Percentiles rank a stretch among this genome's conserved stretches.
phyloP scores from a whole-genome alignment of 1,140 invertebrate genomes.

The Pogonomyrmex californicus region DNA sequence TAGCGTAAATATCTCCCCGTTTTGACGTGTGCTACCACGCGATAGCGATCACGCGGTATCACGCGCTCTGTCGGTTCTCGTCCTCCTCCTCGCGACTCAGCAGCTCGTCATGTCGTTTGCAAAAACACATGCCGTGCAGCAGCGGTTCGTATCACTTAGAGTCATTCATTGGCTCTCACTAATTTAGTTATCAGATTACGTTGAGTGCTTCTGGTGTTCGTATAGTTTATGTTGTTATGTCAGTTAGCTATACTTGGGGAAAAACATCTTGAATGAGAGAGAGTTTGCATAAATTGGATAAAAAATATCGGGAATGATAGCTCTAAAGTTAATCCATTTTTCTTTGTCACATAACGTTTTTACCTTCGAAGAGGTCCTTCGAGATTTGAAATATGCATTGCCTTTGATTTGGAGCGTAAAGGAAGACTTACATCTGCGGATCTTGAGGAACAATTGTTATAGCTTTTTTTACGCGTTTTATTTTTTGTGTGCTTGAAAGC shows the following conservation, averaged over 20 bases:
- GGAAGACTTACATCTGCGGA: background rate
- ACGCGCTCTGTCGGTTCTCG: conserved; percentile 29
- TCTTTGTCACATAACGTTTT: background rate
- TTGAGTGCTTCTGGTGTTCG: background rate
- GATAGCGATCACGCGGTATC: conserved; percentile 52
- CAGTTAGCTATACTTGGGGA: background rate
- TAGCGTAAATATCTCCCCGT: conserved; percentile 49
- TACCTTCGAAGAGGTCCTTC: background rate
- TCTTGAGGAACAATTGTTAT: background rate
- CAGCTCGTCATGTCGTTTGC: conserved; percentile 6
- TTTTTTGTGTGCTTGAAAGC: background rate
- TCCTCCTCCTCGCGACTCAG: background rate
- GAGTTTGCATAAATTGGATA: background rate
- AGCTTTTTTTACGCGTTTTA: background rate
- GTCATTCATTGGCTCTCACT: background rate
- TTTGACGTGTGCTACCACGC: conserved; percentile 51
- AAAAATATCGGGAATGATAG: background rate
- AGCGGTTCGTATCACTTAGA: background rate
- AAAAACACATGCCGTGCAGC: conserved; percentile 19
- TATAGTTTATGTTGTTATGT: background rate
- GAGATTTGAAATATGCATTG: background rate
- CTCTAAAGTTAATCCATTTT: background rate
- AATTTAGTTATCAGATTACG: conserved; percentile 18
- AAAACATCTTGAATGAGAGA: background rate
- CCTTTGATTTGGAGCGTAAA: background rate